Percentiles rank a stretch among this genome's conserved stretches.
These are phyloP conservation scores for Schrankia costaestrigalis DNA, from an alignment of 2,888 invertebrate genomes.

Conservation along the genomic window DNA sequence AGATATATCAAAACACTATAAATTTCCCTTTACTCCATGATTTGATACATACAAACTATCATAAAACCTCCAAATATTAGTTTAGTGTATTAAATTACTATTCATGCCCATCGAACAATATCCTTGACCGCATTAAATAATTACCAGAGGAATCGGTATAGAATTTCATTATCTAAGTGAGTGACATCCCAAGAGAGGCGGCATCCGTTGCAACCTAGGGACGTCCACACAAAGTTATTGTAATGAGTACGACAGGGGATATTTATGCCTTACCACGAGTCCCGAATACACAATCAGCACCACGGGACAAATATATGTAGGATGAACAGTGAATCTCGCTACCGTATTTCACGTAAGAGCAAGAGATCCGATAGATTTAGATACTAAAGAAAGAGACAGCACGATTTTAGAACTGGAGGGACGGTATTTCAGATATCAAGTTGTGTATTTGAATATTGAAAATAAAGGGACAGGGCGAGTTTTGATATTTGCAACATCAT, in stretches of 20 bases:
- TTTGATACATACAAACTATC: no score
- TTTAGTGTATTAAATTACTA: background rate
- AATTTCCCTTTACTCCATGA: no score
- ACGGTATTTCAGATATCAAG: slow-evolving; percentile 2
- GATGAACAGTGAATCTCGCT: slow-evolving; percentile 5
- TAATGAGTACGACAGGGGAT: slow-evolving; percentile 76
- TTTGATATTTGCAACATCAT: slow-evolving; percentile 50
- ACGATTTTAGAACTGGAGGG: background rate
- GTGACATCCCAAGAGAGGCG: slow-evolving; percentile 64
- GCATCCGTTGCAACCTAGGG: slow-evolving; percentile 62
- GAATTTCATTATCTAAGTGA: slow-evolving; percentile 71
- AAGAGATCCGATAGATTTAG: background rate
- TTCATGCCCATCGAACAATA: slow-evolving; percentile 11
- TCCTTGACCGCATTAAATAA: slow-evolving; percentile 45
- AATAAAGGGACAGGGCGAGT: slow-evolving; percentile 31
- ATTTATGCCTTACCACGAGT: slow-evolving; percentile 73
- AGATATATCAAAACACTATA: no score
- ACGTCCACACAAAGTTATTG: slow-evolving; percentile 69
- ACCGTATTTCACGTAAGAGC: slow-evolving; percentile 3
- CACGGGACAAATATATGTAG: slow-evolving; percentile 26
- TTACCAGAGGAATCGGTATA: slow-evolving; percentile 53
- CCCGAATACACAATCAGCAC: slow-evolving; percentile 70
- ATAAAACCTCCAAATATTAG: no score
- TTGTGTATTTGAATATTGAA: slow-evolving; percentile 35
- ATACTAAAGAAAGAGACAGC: slow-evolving; percentile 3